phyloP scores from a whole-genome alignment of 1,140 invertebrate genomes.

The Anastrepha obliqua region DNA sequence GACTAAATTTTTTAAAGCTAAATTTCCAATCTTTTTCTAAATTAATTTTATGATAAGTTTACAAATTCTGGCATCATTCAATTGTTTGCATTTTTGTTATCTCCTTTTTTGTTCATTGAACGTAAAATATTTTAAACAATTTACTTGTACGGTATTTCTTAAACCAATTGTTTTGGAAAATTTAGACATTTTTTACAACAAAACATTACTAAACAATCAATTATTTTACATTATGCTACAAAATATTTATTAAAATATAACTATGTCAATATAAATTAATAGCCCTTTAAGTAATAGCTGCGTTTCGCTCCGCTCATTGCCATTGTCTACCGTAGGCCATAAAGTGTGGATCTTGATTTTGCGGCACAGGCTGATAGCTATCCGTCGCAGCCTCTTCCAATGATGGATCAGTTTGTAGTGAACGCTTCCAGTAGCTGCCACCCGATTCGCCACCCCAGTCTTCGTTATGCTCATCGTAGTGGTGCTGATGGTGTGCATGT shows the following conservation, averaged over 20 bases:
- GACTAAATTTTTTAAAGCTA: constrained; percentile 2
- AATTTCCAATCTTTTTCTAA: not conserved
- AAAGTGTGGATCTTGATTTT: constrained; percentile 65
- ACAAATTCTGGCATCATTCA: constrained; percentile 29
- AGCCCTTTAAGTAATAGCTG: not conserved
- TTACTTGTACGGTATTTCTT: not conserved
- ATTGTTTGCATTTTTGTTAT: not conserved
- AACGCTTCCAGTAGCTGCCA: constrained; percentile 80
- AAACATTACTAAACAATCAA: constrained; percentile 53
- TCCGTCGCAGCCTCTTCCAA: constrained; percentile 68
- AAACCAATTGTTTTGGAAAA: not conserved
- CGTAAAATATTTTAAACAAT: not conserved
- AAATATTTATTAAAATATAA: not conserved
- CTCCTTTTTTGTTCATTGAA: not conserved
- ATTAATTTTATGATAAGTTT: not conserved
- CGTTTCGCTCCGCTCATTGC: constrained; percentile 60
- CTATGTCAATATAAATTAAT: not conserved
- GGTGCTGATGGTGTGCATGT: constrained; percentile 86
- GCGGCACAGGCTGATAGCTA: constrained; percentile 65
- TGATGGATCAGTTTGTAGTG: constrained; percentile 72
- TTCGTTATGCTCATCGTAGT: constrained; percentile 83
- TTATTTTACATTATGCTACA: constrained; percentile 48
- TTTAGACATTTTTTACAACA: not conserved
- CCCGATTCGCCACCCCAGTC: constrained; percentile 73
- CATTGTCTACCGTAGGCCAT: constrained; percentile 71